Base-by-base conservation (phyloP, 2,888 invertebrate genomes). In the Sycophila texana region DNA sequence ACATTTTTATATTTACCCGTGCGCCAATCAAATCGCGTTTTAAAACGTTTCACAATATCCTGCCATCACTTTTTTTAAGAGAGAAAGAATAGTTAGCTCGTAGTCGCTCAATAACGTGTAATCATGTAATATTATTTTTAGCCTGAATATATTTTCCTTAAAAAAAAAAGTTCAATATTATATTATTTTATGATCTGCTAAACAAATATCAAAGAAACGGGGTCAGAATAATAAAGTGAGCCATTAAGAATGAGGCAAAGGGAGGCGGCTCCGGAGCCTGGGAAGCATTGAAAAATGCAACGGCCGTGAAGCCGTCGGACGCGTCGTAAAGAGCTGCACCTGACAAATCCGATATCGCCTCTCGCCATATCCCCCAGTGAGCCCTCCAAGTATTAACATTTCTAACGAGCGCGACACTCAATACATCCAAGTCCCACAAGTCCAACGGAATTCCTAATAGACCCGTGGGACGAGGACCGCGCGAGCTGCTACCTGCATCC, bases 381-480 rank as follows among this genome's bases (percentile, higher is more conserved):
- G 18, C 13, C 53, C 73, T 13, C 26, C 4, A n/a, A 16, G 47
- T 20, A 66, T 75, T 72, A 79, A 75, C 72, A 80, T 72, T 67
- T 72, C 53, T 63, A 75, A 75, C 49, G 66, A 72, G 55, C 57
- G 55, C 71, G 66, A 73, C 55, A 72, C 67, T 75, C 67, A 67
- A 73, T 76, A 72, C 71, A 58, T 60, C 53, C 39, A 55, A 18
- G 55, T 47, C 70, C 65, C 63, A 75, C 65, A 26, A 18, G 68
- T 13, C 22, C 51, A 65, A 13, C n/a, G 18, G 79, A 74, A 79
- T 75, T 60, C 66, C 61, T 75, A 73, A 79, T 79, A 71, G 71
- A 65, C 55, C 72, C 75, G 79, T 76, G 79, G 79, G 79, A 79
- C 66, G 57, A 10, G 39, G 10, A 30, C 61, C 30, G 63, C 63